Base-by-base conservation (phyloP, 2,797 vertebrate genomes). In the Denticeps clupeoides region DNA sequence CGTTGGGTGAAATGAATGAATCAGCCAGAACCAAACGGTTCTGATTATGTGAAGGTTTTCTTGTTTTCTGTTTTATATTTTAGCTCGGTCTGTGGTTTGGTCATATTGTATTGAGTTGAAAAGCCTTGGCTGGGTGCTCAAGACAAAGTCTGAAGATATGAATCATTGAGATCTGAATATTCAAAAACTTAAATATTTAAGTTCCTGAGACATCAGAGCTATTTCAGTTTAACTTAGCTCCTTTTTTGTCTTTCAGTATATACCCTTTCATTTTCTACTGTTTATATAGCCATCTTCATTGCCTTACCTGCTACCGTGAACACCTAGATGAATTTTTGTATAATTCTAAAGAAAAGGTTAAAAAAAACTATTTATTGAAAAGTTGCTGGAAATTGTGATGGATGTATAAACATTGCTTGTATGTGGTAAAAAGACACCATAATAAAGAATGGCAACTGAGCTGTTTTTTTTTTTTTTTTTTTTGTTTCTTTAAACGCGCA, bases 341-440 rank as follows among this genome's bases (percentile, higher is more conserved):
- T 88, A 84, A 80, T 82, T 85, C 85, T 87, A 87, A 87, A 89
- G 88, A 58, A 51, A 56, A 22, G 16, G 5, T 6, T 25, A 16
- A 18, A 44, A 1, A 23, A 56, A 49, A 60, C 72, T 90, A 92
- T 91, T 93, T 90, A 93, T 89, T 91, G 81, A 35, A 38, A 86
- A 83, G 81, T 83, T 84, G 84, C n/a, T n/a, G 83, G 86, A 83
- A 86, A 89, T 86, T 90, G n/a, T 89, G 84, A 84, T 87, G 82
- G 86, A 69, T 88, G 87, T 89, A 88, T 89, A 79, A 88, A 80
- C 82, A 83, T 87, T 89, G 89, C 90, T 90, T 96, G 89, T 95
- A 89, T 81, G 89, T 91, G 88, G 88, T 86, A 85, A 85, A 85
- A 80, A 86, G 85, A 86, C 85, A 86, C 91, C 84, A 83, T 87